Evolutionary conservation across 2,888 invertebrate species (phyloP), one percentile per base, ranked within the genome.

Genomic region (Megamerina dolium): DNA sequence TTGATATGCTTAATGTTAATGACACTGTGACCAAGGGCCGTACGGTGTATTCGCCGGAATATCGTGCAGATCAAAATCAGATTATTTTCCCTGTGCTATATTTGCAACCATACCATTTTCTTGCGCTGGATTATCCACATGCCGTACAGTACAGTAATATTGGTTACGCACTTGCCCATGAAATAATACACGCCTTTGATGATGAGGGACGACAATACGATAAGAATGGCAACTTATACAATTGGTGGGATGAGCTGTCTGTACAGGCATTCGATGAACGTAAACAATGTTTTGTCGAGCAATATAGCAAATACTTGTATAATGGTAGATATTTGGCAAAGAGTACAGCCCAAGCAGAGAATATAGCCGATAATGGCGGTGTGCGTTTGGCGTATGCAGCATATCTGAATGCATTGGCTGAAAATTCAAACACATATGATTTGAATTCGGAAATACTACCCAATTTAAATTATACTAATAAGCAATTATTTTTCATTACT

Each of bases 81-180:
- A 57, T 66, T 17, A 41, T 50, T 12, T 43, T 64, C 9, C 58
- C 66, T 0, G 46, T 61, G 19, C 46, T 52, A 1, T 30, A 64
- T 34, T 27, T 65, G 5, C n/a, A n/a, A n/a, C n/a, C n/a, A n/a
- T n/a, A n/a, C n/a, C n/a, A n/a, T n/a, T n/a, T 60, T 3, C 61
- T 60, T 52, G 61, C 63, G 18, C 47, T 51, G 3, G 48, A 45
- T 27, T 60, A 63, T 45, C 60, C 64, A 0, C 43, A 44, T 9
- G 59, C 64, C 1, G 37, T 61, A 32, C 57, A 58, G n/a, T 65
- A 50, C 13, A 59, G 52, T 20, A 55, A 54, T 10, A 38, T 64
- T 14, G 64, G 65, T 6, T 53, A 50, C 1, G 21, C 63, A 2
- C 50, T 64, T 1, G 62, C 60, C n/a, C 59, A 57, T 20, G 54